phyloP scores from a whole-genome alignment of 2,797 vertebrate genomes.

The Buceros bicornis region DNA sequence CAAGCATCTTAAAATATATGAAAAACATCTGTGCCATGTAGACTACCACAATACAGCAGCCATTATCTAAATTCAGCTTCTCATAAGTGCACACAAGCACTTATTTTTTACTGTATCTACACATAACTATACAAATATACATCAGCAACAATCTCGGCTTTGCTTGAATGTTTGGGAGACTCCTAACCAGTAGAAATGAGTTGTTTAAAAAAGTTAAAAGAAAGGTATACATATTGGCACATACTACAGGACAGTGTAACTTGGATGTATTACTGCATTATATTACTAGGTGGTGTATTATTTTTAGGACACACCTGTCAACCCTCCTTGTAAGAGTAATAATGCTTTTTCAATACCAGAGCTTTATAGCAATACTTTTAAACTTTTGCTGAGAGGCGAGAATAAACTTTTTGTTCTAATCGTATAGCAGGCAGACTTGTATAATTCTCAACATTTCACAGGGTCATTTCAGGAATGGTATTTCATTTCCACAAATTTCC shows the following conservation, averaged over 20 bases:
- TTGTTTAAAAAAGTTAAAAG: not conserved
- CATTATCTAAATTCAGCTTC: not conserved
- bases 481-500: not conserved
- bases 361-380: not conserved
- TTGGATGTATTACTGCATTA: not conserved
- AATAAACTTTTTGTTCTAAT: not conserved
- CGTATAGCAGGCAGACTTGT: not conserved
- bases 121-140: not conserved
- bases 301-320: not conserved
- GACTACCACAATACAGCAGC: not conserved
- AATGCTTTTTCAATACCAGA: not conserved
- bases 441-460: not conserved
- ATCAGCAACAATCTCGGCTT: not conserved
- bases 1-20: conserved; percentile 73
- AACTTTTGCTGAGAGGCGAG: not conserved
- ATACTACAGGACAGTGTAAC: not conserved
- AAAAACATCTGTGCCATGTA: conserved; percentile 1
- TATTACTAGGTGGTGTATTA: not conserved
- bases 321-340: not conserved
- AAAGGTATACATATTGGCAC: not conserved
- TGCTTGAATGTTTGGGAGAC: not conserved
- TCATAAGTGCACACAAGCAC: not conserved
- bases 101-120: not conserved
- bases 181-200: not conserved
- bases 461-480: not conserved